Evolutionary conservation across 2,797 vertebrate species (phyloP).

Genomic region (Enteromius trimaculatus): DNA sequence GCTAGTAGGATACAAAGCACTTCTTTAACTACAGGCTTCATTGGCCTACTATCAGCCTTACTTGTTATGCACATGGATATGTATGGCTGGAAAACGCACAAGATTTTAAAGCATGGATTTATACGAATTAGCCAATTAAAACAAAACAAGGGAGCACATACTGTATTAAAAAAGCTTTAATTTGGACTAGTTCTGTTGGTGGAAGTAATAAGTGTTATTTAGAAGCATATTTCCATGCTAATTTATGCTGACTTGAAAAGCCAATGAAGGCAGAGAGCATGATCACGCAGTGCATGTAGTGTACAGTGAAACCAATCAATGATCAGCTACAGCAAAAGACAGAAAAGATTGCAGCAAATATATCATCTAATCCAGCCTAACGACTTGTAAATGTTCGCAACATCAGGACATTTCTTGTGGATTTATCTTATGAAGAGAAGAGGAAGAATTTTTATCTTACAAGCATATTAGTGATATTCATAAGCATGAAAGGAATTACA

Average conservation of each 20-base stretch:
- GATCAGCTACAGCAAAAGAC: conserved; percentile 1
- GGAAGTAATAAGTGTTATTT: conserved; percentile 31
- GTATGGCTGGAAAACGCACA: conserved; percentile 48
- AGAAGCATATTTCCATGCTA: background rate
- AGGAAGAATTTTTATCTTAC: conserved; percentile 2
- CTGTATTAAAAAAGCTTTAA: conserved; percentile 5
- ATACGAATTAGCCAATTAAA: conserved; percentile 25
- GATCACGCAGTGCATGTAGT: conserved; percentile 46
- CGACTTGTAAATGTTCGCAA: conserved; percentile 17
- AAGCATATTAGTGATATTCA: conserved; percentile 9
- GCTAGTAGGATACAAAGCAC: conserved; percentile 29
- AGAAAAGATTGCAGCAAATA: background rate
- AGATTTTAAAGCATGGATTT: conserved; percentile 43
- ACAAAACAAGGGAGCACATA: conserved; percentile 14
- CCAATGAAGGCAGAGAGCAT: conserved; percentile 39
- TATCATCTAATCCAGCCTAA: conserved; percentile 33
- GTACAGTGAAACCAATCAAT: conserved; percentile 11
- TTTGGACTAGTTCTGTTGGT: background rate
- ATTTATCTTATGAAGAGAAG: conserved; percentile 6
- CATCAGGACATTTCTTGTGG: background rate
- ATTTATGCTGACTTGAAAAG: conserved; percentile 39
- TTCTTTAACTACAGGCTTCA: conserved; percentile 33
- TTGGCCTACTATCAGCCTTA: conserved; percentile 26
- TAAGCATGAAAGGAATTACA: background rate
- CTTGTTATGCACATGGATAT: conserved; percentile 44